Base-by-base conservation (phyloP, 1,140 invertebrate genomes). In the Vanessa tameamea region DNA sequence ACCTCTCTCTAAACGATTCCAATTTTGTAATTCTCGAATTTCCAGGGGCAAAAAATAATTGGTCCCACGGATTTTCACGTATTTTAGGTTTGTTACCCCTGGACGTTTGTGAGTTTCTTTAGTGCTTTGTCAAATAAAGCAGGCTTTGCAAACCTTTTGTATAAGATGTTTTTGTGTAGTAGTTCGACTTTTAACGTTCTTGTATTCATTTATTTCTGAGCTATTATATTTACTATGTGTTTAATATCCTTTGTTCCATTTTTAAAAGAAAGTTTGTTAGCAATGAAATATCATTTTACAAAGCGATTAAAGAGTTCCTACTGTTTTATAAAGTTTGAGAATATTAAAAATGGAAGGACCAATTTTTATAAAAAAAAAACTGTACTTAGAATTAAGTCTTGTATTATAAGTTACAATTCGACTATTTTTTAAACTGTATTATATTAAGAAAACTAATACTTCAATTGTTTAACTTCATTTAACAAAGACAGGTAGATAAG, bases 1-100 rank as follows among this genome's bases (percentile, higher is more conserved):
- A 87, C 85, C 85, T 78, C 81, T 86, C 83, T 77, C 85, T 90
- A 91, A 92, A 87, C 90, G 90, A 90, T 92, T 92, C 83, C 82
- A 92, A 92, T 91, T 92, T 90, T 86, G 88, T 86, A 88, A 89
- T 87, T 90, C 88, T 90, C 88, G 81, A 89, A 91, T 91, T 92
- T 90, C 84, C 77, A 86, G 82, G 66, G 82, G 84, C 85, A 87
- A 90, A 91, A 92, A 92, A 90, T 92, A 91, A 92, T 92, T 92
- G 90, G 84, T 86, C 77, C 70, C 78, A 76, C 77, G 82, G 84
- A 88, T 90, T 90, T 83, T 84, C 80, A 80, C 77, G 79, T 83
- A 82, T 82, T 86, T 73, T 65, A 69, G 47, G 67, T 74, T 65
- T 65, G 69, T 72, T 72, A 72, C 61, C 23, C n/a, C 48, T 51